Evolutionary conservation across 1,140 invertebrate genomes (phyloP).

Genomic region (Berghia stephanieae): DNA sequence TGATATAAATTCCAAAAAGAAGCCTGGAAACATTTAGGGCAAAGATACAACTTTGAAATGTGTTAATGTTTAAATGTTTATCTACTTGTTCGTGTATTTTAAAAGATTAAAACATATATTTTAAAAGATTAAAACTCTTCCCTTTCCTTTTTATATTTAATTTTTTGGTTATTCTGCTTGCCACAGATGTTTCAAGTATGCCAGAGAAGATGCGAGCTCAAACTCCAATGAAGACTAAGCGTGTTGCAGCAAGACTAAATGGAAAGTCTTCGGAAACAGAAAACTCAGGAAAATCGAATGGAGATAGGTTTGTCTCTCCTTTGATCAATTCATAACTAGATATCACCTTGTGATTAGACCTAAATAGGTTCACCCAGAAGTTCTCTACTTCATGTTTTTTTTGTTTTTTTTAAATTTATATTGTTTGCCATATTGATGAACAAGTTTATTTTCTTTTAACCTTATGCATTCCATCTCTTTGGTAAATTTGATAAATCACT

Average conservation of each 20-base stretch:
- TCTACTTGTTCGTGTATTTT: too few species aligned
- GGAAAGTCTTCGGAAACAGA: slow-evolving; percentile 46
- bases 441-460: too few species aligned
- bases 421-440: too few species aligned
- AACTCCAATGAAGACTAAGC: slow-evolving; percentile 48
- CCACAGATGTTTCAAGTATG: slow-evolving; percentile 41
- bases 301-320: slow-evolving; percentile 40
- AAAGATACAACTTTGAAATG: too few species aligned
- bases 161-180: background rate
- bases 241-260: slow-evolving; percentile 48
- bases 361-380: too few species aligned
- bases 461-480: too few species aligned
- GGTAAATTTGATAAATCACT: too few species aligned
- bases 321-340: background rate
- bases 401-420: background rate
- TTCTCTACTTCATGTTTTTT: background rate
- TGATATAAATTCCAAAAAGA: too few species aligned
- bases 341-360: too few species aligned
- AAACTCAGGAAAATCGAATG: slow-evolving; percentile 38
- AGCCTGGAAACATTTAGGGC: too few species aligned
- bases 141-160: background rate
- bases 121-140: background rate
- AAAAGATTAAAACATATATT: too few species aligned
- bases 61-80: too few species aligned
- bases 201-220: slow-evolving; percentile 41